Base-by-base conservation (phyloP, 2,888 invertebrate genomes). In the Hydroisotoma schaefferi region DNA sequence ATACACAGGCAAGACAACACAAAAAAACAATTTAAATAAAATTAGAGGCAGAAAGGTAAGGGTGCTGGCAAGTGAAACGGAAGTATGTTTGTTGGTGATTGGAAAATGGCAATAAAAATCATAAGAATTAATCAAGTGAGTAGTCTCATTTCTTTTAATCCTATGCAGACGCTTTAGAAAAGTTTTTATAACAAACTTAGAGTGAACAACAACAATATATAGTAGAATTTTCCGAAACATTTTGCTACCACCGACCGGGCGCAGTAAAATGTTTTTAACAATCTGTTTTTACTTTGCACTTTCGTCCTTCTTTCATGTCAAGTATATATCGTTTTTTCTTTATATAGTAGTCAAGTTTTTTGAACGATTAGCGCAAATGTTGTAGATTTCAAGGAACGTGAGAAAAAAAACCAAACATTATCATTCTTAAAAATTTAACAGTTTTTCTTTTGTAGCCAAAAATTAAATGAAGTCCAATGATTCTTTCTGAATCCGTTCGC, bases 121-220 rank as follows among this genome's bases (percentile, higher is more conserved):
- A 22, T 25, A 23, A 46, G 3, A 8, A 46, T 46, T 33, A 46
- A 46, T 12, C 37, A 52, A 33, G 33, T 52, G 52, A 52, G 52
- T 37, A 52, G 20, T 37, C 27, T 46, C 40, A 27, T 52, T 52
- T 22, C n/a, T 15, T 52, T 52, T 52, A 52, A 52, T 52, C 52
- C 40, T 52, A 52, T 52, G 27, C 20, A 52, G 52, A 52, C 37
- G 52, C 52, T 52, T 52, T 52, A 52, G 52, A 52, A 52, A 52
- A 52, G 20, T 23, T 52, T 52, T 25, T 52, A 52, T 52, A 52
- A 52, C 52, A 52, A 52, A 52, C 23, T 52, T 52, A 52, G 52
- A 52, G 29, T 52, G 33, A 33, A 52, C 33, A 52, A 52, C 52
- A 52, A 52, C 23, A 52, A 10, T 33, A 33, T 27, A 49, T 18